Evolutionary conservation across 2,888 invertebrate species (phyloP), one percentile per base, ranked within the genome.

Genomic region (Linnaemya vulpina): DNA sequence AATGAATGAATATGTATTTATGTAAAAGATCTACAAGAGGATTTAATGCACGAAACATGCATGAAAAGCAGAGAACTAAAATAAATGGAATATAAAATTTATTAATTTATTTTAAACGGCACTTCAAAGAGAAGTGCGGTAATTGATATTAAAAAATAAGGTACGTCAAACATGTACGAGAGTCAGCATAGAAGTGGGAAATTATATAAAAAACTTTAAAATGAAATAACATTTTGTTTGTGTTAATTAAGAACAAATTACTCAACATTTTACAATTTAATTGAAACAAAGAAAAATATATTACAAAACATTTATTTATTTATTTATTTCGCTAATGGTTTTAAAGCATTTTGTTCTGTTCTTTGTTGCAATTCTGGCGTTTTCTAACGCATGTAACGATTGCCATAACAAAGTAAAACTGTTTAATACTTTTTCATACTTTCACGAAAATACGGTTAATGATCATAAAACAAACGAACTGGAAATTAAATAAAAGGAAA

Each of bases 381-480:
- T 53, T 22, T 11, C 22, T 22, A 17, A 9, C 20, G 35, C 8
- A 40, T 20, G 4, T 62, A 20, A 17, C 20, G 38, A 62, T 11
- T 13, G 17, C 20, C 17, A 70, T 10, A 62, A 35, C 1, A 62
- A 35, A 25, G 13, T 13, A 60, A 73, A 67, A 65, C 20, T 51
- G 40, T 58, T 51, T 58, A 80, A 40, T 67, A 15, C 55, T 38
- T 30, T 17, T 9, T 17, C 25, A 73, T 73, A 65, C 71, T 63
- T 62, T 43, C n/a, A 62, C 53, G 63, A 40, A 51, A 22, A 38
- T 10, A 62, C 15, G 13, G 30, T 43, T 62, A 78, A 63, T 43
- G 17, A 55, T 58, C 65, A 71, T 53, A 71, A 63, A 79, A 49
- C 51, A 68, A 68, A 77, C 68, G 58, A 77, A 68, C 68, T 68